Percentiles rank a stretch among this genome's conserved stretches.
Conservation (phyloP, 37 sponge, comb jelly and placozoan genomes). For the Corticium candelabrum region DNA sequence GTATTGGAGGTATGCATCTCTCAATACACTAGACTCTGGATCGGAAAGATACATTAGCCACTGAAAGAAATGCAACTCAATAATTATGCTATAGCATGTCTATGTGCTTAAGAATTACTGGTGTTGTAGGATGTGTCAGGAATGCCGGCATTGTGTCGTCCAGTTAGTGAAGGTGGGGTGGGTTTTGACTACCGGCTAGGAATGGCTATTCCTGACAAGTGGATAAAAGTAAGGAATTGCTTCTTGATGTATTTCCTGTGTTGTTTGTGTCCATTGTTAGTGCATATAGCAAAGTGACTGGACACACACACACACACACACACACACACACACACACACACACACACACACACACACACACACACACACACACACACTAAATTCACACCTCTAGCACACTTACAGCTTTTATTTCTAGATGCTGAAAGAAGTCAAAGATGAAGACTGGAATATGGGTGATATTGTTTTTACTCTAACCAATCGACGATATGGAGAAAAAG, state of each 20-base stretch:
- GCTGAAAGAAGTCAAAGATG: conserved; percentile 81
- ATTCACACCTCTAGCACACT: too few relatives aligned
- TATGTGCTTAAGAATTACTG: background rate
- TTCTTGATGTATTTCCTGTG: background rate
- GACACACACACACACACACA: conserved; percentile 7
- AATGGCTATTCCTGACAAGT: conserved; percentile 96
- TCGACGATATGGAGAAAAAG: conserved; percentile 62
- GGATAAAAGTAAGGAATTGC: conserved; percentile 60
- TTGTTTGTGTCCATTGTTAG: background rate
- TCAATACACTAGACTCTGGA: too few relatives aligned
- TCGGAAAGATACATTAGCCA: too few relatives aligned
- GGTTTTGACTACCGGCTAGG: conserved; percentile 96
- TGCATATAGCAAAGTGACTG: background rate
- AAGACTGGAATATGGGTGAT: conserved; percentile 77
- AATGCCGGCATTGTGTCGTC: conserved; percentile 52
- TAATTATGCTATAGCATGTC: background rate
- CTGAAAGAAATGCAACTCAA: too few relatives aligned
- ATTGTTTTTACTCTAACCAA: conserved; percentile 86
- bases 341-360: background rate
- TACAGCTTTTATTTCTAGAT: conserved; percentile 8
- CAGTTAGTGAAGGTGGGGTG: conserved; percentile 56
- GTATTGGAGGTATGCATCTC: too few relatives aligned
- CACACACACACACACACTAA: too few relatives aligned
- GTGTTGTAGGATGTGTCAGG: conserved; percentile 31
- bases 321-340: conserved; percentile 9